Base-by-base conservation (phyloP, 2,888 invertebrate species). In the Eugnorisma glareosa region DNA sequence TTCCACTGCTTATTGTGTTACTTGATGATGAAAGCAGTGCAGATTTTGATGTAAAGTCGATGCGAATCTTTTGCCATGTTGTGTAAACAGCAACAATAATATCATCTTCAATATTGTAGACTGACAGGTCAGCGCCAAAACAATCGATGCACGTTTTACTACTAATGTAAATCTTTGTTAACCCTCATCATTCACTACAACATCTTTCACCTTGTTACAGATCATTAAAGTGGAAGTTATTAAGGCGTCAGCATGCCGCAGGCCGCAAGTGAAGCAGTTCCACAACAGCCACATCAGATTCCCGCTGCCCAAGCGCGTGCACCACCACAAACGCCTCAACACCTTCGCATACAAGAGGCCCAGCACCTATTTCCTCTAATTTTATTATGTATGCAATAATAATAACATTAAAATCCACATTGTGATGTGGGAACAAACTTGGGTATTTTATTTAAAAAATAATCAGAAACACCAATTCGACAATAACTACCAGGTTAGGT, bases 231-330 rank as follows among this genome's bases (percentile, higher is more conserved):
- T 99, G 86, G 99, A 99, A 95, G 97, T 98, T 79, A 98, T 99
- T 81, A 98, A 98, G 91, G 99, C 99, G 37, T 97, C 97, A 37
- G 98, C 99, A 90, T 99, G 99, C 93, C 98, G 99, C 91, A 98
- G 99, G 91, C 98, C 99, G 43, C 98, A 99, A 93, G 98, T 99
- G 83, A 99, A 99, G 97, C 99, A 99, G 97, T 99, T 99, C 98
- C 99, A 99, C 96, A 99, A 99, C 97, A 98, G 99, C 83, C 98
- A 98, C 94, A 99, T 99, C 96, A 98, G 98, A 94, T 99, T 99
- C 98, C 99, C 99, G 88, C 97, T 99, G 97, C 99, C 99, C 79
- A 98, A 98, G 95, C 98, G 99, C 90, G 98, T 98, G 88, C 98
- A 98, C 93, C 98, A 98, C 95, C 98, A 98, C 97, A 98, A 98